Evolutionary conservation across 1,140 invertebrate genomes (phyloP).

Genomic region (Drosophila sulfurigaster): DNA sequence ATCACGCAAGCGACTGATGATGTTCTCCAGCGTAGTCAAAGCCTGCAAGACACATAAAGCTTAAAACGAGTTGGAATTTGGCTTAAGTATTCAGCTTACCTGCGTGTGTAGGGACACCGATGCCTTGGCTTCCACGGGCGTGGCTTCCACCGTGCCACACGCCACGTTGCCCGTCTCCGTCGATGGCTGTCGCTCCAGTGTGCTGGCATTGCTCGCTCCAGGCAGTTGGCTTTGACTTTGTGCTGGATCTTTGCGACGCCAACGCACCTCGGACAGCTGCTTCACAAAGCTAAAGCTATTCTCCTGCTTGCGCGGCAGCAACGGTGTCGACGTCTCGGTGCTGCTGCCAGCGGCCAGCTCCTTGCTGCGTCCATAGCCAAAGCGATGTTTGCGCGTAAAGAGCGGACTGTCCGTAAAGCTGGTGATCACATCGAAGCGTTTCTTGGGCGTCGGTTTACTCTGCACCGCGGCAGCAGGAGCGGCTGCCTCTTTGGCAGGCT

Average conservation of each 20-base stretch:
- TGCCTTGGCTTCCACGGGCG: conserved; percentile 80
- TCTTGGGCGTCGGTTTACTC: conserved; percentile 57
- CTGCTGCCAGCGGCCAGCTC: conserved; percentile 50
- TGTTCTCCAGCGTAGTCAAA: conserved; percentile 86
- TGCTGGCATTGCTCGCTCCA: conserved; percentile 57
- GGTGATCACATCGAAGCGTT: conserved; percentile 82
- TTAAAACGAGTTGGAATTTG: neutral
- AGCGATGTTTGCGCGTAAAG: conserved; percentile 84
- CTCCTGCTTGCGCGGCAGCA: conserved; percentile 75
- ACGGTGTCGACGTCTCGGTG: conserved; percentile 71
- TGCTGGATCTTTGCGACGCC: conserved; percentile 61
- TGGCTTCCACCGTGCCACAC: conserved; percentile 73
- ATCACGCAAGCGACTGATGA: conserved; percentile 86
- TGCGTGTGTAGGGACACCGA: conserved; percentile 86
- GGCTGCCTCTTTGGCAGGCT: conserved; percentile 48
- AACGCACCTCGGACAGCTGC: conserved; percentile 80
- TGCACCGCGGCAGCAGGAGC: neutral
- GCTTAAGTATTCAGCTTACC: conserved; percentile 37
- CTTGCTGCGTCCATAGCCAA: conserved; percentile 73
- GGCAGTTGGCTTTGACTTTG: conserved; percentile 33
- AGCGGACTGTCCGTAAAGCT: conserved; percentile 84
- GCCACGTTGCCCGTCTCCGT: conserved; percentile 40
- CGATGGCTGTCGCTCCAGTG: conserved; percentile 60
- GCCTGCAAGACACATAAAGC: conserved; percentile 63
- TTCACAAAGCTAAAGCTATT: conserved; percentile 82